A percentile compares a stretch with the other conserved stretches of the same genome.
Evolutionary conservation across 2,113 vertebrate genomes (phyloP).

Genomic region (Choloepus hoffmanni): DNA sequence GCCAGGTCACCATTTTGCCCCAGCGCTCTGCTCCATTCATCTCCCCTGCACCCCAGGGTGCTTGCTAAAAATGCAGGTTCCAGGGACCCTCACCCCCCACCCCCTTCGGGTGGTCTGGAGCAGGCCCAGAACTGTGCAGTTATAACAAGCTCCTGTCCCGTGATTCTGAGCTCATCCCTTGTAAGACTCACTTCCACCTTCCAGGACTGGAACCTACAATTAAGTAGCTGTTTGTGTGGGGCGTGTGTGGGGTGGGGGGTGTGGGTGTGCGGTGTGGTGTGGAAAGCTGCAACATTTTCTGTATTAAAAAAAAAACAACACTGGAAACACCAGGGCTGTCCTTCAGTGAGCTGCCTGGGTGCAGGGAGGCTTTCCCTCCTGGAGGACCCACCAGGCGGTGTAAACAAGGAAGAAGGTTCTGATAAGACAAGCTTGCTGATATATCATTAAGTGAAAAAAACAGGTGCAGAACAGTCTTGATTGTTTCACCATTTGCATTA

Average conservation of each 20-base stretch:
- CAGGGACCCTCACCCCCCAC: neutral
- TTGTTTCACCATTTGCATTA: neutral
- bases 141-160: neutral
- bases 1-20: neutral
- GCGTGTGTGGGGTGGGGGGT: accelerated
- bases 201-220: neutral
- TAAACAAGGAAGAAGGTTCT: neutral
- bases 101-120: neutral
- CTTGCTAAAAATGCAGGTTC: neutral
- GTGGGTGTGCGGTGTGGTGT: neutral
- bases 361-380: neutral
- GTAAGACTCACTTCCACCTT: neutral
- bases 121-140: neutral
- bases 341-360: neutral
- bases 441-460: accelerated
- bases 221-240: neutral
- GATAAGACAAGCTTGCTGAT: neutral
- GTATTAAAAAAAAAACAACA: neutral
- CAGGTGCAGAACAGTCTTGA: neutral
- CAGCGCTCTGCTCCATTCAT: neutral
- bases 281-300: neutral
- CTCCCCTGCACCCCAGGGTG: neutral
- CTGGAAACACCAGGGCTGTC: neutral
- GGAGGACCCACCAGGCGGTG: neutral
- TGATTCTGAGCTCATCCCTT: neutral